phyloP scores from a whole-genome alignment of 1,140 invertebrate species.

The Zeugodacus cucurbitae region DNA sequence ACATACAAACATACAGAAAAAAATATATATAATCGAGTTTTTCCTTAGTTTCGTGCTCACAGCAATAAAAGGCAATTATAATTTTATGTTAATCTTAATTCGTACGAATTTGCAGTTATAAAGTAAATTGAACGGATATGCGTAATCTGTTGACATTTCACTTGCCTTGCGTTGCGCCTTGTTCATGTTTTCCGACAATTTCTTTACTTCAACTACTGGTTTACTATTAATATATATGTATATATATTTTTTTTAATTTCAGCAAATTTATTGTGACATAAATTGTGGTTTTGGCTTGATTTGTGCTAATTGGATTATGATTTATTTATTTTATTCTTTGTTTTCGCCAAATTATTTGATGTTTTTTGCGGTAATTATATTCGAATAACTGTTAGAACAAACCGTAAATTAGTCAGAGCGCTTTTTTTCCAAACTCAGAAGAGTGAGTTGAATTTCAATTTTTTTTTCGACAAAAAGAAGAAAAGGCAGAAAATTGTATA shows the following conservation, averaged over 20 bases:
- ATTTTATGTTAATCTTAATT: conserved; percentile 41
- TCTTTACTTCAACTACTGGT: neutral
- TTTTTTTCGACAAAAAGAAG: neutral
- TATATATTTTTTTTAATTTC: neutral
- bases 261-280: neutral
- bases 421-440: too few relatives aligned
- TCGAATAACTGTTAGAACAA: too few relatives aligned
- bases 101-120: conserved; percentile 3
- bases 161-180: neutral
- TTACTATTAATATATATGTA: too few relatives aligned
- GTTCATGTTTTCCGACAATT: neutral
- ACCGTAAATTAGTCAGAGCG: too few relatives aligned
- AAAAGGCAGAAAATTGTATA: too few relatives aligned
- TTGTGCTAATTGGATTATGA: neutral
- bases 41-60: neutral
- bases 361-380: neutral
- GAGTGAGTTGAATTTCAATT: neutral
- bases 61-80: conserved; percentile 32
- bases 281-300: neutral
- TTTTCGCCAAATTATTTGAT: neutral
- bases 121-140: conserved; percentile 21
- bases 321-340: neutral
- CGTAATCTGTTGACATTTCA: neutral
- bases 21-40: neutral
- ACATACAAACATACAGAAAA: neutral